A percentile compares a stretch with the other conserved stretches of the same genome.
These are phyloP conservation scores for Sipha maydis DNA, from an alignment of 2,888 invertebrate species.

Conservation along the genomic window DNA sequence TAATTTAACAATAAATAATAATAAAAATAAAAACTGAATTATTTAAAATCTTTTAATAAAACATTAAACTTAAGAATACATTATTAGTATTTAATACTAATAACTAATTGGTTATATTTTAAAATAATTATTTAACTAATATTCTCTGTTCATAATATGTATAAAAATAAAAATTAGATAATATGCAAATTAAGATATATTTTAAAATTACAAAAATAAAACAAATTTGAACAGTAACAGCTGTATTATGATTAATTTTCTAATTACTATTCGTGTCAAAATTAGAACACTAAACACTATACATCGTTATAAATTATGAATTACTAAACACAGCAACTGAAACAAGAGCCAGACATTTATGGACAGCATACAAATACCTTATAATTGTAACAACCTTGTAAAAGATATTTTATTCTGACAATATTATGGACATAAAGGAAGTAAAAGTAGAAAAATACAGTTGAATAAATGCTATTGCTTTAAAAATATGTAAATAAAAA, in stretches of 20 bases:
- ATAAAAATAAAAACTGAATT: no score
- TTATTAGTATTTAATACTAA: no score
- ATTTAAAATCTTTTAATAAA: no score
- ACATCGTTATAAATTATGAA: not conserved
- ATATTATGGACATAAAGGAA: not conserved
- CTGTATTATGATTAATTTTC: conserved; percentile 6
- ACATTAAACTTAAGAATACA: no score
- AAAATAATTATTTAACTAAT: not conserved
- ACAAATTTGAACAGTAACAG: conserved; percentile 23
- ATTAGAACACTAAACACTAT: not conserved
- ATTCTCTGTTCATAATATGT: not conserved
- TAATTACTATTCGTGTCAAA: conserved; percentile 2
- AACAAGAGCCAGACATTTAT: not conserved
- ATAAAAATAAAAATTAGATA: not conserved
- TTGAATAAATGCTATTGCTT: not conserved
- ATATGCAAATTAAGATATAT: not conserved
- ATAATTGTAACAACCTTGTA: conserved; percentile 17
- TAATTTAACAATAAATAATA: no score
- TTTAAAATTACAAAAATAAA: not conserved
- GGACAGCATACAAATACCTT: not conserved
- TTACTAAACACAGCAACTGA: not conserved
- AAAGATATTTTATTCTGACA: not conserved
- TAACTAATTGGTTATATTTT: not conserved
- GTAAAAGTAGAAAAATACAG: not conserved
- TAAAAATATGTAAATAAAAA: not conserved